Conservation (phyloP, 2,888 invertebrate genomes). For the Steinernema scapterisci region DNA sequence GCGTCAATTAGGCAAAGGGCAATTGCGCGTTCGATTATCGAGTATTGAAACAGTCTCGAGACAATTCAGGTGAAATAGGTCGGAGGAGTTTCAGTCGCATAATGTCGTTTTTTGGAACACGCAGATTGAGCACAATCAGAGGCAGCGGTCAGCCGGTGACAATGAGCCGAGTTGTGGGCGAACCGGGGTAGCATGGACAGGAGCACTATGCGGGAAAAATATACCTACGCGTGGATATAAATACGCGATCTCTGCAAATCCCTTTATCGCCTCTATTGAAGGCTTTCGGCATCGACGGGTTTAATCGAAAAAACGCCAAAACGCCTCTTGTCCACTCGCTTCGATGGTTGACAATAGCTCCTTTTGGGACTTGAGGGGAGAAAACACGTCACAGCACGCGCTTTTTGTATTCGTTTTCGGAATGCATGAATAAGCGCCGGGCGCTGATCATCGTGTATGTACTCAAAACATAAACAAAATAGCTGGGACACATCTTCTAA, state of each 20-base stretch:
- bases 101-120: neutral
- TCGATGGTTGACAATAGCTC: neutral
- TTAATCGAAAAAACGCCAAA: conserved; percentile 3
- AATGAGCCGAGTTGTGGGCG: neutral
- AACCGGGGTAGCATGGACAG: too few species aligned
- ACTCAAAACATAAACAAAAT: neutral
- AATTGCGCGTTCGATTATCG: neutral
- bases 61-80: neutral
- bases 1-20: conserved; percentile 32
- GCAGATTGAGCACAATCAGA: too few species aligned
- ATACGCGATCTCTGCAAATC: conserved; percentile 13
- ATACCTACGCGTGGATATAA: neutral
- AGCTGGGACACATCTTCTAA: too few species aligned
- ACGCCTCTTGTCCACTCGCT: conserved; percentile 19
- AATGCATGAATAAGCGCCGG: conserved; percentile 25
- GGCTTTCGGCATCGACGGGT: neutral
- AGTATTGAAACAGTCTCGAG: conserved; percentile 25
- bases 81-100: conserved; percentile 10
- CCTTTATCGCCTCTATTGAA: neutral
- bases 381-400: conserved; percentile 5
- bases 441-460: conserved; percentile 18
- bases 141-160: neutral
- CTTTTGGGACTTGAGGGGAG: neutral
- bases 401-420: conserved; percentile 15
- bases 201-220: neutral